phyloP scores from a whole-genome alignment of 2,113 vertebrate species.

The Apeltes quadracus region DNA sequence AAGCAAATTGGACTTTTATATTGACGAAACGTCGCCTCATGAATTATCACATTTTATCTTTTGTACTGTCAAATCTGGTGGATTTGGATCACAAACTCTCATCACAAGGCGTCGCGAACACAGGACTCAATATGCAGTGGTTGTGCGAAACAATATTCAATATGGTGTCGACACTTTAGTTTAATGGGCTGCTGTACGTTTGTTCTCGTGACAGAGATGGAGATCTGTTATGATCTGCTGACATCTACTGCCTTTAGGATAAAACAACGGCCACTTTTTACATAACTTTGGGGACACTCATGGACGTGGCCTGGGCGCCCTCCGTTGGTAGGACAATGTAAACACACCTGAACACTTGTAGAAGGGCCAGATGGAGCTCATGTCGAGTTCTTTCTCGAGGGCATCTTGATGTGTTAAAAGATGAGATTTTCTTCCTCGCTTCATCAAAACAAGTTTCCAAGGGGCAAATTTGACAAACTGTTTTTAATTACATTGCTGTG shows the following conservation, averaged over 20 bases:
- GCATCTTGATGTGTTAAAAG: conserved; percentile 31
- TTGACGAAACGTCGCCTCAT: not conserved
- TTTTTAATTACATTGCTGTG: no score
- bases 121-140: not conserved
- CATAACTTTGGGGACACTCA: conserved; percentile 25
- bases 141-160: not conserved
- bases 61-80: not conserved
- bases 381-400: conserved; percentile 24
- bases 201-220: not conserved
- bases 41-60: not conserved
- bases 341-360: not conserved
- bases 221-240: conserved; percentile 31
- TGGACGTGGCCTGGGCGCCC: conserved; percentile 15
- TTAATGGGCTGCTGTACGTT: not conserved
- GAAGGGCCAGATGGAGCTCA: conserved; percentile 28
- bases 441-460: conserved; percentile 14
- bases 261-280: conserved; percentile 30
- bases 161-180: not conserved
- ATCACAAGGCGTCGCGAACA: not conserved
- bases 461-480: not conserved
- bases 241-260: conserved; percentile 48
- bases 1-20: not conserved
- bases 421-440: not conserved
- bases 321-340: conserved; percentile 41
- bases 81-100: not conserved